Evolutionary conservation across 2,797 vertebrate species (phyloP).

Genomic region (Hyperoplus lanceolatus): DNA sequence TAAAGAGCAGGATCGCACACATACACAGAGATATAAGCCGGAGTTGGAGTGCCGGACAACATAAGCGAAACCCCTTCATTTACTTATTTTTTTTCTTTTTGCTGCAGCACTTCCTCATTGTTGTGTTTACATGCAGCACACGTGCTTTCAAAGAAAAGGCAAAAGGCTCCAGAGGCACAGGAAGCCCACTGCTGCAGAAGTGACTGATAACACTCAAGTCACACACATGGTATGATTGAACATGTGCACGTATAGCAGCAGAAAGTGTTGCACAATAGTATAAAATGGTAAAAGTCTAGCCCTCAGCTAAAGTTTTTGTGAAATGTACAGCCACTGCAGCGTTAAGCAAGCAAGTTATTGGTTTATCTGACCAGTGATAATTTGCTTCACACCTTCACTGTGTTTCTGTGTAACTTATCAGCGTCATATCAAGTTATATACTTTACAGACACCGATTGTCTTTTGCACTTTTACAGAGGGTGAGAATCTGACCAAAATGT

Average conservation of each 20-base stretch:
- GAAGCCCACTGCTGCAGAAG: slow-evolving; percentile 39
- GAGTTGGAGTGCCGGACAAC: slow-evolving; percentile 54
- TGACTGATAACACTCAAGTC: slow-evolving; percentile 27
- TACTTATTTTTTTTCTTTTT: slow-evolving; percentile 76
- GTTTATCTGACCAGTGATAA: not conserved
- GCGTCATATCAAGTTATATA: not conserved
- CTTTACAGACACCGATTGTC: slow-evolving; percentile 13
- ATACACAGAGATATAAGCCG: slow-evolving; percentile 54
- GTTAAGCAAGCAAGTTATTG: not conserved
- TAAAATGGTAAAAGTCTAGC: not conserved
- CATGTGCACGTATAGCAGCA: not conserved
- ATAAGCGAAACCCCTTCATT: slow-evolving; percentile 69
- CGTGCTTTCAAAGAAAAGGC: slow-evolving; percentile 78
- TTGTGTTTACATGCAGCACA: slow-evolving; percentile 84
- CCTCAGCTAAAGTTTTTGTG: rapidly evolving
- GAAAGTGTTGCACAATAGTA: not conserved
- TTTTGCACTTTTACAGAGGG: not conserved
- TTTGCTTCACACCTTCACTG: not conserved
- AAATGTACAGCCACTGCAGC: not conserved
- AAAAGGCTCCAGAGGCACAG: slow-evolving; percentile 44
- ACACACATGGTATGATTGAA: not conserved
- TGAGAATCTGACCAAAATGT: slow-evolving; percentile 1
- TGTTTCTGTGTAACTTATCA: not conserved
- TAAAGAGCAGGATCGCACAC: slow-evolving; percentile 33
- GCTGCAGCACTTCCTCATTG: slow-evolving; percentile 81